phyloP scores from a whole-genome alignment of 2,113 vertebrate species.

The Hystrix cristata region DNA sequence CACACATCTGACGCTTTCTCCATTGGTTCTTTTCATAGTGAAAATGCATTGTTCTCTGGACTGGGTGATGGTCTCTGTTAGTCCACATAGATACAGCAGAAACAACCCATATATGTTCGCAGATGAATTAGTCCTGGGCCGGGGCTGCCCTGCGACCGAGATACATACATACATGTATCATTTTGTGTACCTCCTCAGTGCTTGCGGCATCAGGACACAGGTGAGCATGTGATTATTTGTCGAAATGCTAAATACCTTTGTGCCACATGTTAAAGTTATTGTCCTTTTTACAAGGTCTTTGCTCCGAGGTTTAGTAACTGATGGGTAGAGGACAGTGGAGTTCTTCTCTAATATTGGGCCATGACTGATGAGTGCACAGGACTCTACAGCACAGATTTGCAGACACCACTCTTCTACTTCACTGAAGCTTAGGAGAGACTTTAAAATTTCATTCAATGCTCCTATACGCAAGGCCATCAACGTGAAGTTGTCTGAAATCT shows the following conservation, averaged over 20 bases:
- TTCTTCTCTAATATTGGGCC: neutral
- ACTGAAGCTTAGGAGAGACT: neutral
- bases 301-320: neutral
- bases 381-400: neutral
- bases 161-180: neutral
- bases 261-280: neutral
- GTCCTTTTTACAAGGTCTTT: neutral
- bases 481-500: neutral
- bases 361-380: too few species aligned
- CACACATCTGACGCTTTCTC: neutral
- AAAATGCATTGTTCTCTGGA: neutral
- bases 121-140: neutral
- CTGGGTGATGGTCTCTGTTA: neutral
- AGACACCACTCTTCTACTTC: neutral
- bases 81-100: neutral
- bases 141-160: neutral
- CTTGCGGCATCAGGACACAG: neutral
- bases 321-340: neutral
- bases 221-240: slow-evolving; percentile 4
- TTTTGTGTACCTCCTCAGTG: neutral
- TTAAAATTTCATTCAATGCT: neutral
- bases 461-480: neutral
- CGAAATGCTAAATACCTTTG: neutral
- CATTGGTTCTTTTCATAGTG: neutral
- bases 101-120: neutral